Evolutionary conservation across 2,797 vertebrate species (phyloP).

Genomic region (Delichon dasypus): DNA sequence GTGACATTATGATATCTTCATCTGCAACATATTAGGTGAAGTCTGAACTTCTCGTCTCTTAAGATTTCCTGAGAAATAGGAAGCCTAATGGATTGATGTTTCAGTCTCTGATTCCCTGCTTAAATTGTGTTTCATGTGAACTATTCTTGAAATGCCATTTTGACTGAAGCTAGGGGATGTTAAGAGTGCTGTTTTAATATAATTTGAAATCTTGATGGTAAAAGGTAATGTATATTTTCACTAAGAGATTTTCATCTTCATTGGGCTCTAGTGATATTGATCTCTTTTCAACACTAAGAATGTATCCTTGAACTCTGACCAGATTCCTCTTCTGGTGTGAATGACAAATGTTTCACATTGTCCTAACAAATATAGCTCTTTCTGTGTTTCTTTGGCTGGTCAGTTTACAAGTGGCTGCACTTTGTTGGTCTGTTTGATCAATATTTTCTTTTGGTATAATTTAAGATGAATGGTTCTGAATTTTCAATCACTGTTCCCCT

Average conservation of each 20-base stretch:
- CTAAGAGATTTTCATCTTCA: constrained; percentile 19
- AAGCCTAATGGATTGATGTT: not conserved
- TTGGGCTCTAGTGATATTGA: not conserved
- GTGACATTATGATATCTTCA: not conserved
- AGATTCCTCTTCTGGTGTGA: not conserved
- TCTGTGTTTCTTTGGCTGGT: not conserved
- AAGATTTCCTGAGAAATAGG: not conserved
- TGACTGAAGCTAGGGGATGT: not conserved
- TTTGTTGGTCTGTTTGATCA: not conserved
- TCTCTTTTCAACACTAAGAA: not conserved
- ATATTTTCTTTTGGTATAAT: not conserved
- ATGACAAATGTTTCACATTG: not conserved
- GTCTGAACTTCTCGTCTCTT: not conserved
- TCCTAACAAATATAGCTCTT: not conserved
- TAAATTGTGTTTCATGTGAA: not conserved
- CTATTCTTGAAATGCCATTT: not conserved
- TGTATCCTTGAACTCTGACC: not conserved
- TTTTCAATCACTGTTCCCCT: not conserved
- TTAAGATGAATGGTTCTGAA: not conserved
- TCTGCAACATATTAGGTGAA: not conserved
- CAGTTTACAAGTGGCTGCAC: not conserved
- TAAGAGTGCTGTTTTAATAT: not conserved
- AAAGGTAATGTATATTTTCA: constrained; percentile 29
- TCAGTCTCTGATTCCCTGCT: not conserved
- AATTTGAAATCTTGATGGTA: not conserved